These are phyloP conservation scores for Centroberyx gerrardi DNA, from an alignment of 2,797 vertebrate genomes.

Conservation along the genomic window DNA sequence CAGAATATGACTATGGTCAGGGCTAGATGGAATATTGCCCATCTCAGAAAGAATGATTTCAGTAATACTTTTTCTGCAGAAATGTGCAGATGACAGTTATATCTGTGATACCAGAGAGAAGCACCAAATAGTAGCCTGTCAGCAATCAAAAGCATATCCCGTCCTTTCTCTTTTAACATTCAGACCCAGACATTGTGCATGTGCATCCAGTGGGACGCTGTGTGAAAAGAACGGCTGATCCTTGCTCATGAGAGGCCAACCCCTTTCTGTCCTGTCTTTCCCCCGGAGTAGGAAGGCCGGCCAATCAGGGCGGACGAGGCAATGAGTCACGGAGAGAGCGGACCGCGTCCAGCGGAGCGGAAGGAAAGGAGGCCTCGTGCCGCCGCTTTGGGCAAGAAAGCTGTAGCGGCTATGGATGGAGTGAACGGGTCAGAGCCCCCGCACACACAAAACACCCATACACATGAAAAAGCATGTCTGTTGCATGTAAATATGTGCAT, in stretches of 20 bases:
- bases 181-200: slow-evolving; percentile 28
- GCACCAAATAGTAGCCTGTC: slow-evolving; percentile 1
- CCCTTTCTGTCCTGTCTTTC: slow-evolving; percentile 59
- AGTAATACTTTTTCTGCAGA: slow-evolving; percentile 1
- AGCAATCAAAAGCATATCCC: slow-evolving; percentile 8
- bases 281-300: slow-evolving; percentile 62
- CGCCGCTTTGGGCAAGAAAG: slow-evolving; percentile 59
- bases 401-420: slow-evolving; percentile 41
- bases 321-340: slow-evolving; percentile 72
- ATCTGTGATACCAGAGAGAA: slow-evolving; percentile 11
- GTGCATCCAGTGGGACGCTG: slow-evolving; percentile 55
- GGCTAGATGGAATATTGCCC: neutral
- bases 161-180: slow-evolving; percentile 38
- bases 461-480: neutral
- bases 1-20: slow-evolving; percentile 21
- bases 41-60: neutral
- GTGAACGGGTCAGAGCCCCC: slow-evolving; percentile 31
- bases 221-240: slow-evolving; percentile 68
- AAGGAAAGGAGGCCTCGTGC: slow-evolving; percentile 57
- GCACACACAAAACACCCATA: slow-evolving; percentile 33
- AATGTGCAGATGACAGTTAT: neutral
- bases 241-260: slow-evolving; percentile 61
- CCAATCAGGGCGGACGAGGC: slow-evolving; percentile 73
- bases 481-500: neutral
- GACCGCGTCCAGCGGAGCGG: slow-evolving; percentile 68